Evolutionary conservation across 2,888 invertebrate species (phyloP).

Genomic region (Leucophora obtusa): DNA sequence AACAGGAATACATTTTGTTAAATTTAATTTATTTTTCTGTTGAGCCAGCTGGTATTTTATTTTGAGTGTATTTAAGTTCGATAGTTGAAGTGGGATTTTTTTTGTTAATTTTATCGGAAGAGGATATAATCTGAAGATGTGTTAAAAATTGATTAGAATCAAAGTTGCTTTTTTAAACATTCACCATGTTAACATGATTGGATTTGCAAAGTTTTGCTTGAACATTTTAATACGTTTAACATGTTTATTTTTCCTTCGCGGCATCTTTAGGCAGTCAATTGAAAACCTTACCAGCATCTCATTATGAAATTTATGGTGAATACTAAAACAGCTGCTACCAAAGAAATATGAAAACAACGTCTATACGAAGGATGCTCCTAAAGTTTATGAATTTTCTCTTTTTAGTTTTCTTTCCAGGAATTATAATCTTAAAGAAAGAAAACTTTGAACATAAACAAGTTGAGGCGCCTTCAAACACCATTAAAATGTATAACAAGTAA

Average conservation of each 20-base stretch:
- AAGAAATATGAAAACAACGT: background rate
- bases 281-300: background rate
- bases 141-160: background rate
- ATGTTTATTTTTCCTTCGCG: slow-evolving; percentile 25
- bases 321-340: background rate
- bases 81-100: no score
- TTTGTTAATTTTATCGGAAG: slow-evolving; percentile 8
- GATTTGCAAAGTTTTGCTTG: slow-evolving; percentile 3
- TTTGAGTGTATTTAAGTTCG: no score
- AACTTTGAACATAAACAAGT: background rate
- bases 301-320: background rate
- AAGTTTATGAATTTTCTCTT: background rate
- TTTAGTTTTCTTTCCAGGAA: background rate
- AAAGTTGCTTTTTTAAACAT: slow-evolving; percentile 18
- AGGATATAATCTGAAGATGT: slow-evolving; percentile 17
- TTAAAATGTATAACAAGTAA: slow-evolving; percentile 56
- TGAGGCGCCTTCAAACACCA: slow-evolving; percentile 56
- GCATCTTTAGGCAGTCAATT: background rate
- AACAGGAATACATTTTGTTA: no score
- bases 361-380: background rate
- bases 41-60: no score
- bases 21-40: no score
- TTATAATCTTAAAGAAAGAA: background rate
- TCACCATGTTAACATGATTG: slow-evolving; percentile 52
- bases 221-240: slow-evolving; percentile 33